phyloP scores from a whole-genome alignment of 2,797 vertebrate species.

The Zenarchopterus dispar region DNA sequence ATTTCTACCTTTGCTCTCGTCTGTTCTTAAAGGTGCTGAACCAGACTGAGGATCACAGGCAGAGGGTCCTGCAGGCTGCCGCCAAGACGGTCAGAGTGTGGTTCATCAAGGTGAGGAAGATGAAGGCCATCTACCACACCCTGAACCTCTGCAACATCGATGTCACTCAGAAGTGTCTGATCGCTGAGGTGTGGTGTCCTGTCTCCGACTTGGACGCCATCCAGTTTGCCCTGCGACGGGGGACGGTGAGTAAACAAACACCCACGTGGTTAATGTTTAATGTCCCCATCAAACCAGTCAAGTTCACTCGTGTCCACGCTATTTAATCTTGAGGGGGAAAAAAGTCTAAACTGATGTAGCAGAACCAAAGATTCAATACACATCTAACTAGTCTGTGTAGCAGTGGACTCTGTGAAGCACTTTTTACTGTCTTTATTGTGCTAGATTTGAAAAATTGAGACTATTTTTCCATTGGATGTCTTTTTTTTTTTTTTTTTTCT shows the following conservation, averaged over 20 bases:
- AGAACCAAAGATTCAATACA: too few relatives aligned
- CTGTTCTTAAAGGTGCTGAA: conserved; percentile 88
- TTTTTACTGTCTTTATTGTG: too few relatives aligned
- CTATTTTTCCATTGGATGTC: too few relatives aligned
- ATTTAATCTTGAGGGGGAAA: not conserved
- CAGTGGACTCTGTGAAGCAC: too few relatives aligned
- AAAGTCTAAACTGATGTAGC: too few relatives aligned
- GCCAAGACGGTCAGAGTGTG: conserved; percentile 95
- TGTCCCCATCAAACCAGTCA: not conserved
- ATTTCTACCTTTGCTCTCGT: too few relatives aligned
- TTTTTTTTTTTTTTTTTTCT: too few relatives aligned
- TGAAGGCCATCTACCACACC: conserved; percentile 99
- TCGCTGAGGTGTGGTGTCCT: conserved; percentile 98
- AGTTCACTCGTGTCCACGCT: too few relatives aligned
- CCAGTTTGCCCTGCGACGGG: conserved; percentile 96
- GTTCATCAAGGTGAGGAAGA: conserved; percentile 99
- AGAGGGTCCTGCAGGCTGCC: conserved; percentile 95
- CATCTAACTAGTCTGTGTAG: too few relatives aligned
- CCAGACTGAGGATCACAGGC: conserved; percentile 97
- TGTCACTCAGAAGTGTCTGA: conserved; percentile 98
- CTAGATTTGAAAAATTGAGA: too few relatives aligned
- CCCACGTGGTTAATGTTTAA: not conserved
- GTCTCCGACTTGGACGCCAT: conserved; percentile 96
- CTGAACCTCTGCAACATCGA: conserved; percentile 99
- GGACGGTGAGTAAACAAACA: conserved; percentile 86